phyloP scores from a whole-genome alignment of 1,140 invertebrate species.

The Ceratina japonica region DNA sequence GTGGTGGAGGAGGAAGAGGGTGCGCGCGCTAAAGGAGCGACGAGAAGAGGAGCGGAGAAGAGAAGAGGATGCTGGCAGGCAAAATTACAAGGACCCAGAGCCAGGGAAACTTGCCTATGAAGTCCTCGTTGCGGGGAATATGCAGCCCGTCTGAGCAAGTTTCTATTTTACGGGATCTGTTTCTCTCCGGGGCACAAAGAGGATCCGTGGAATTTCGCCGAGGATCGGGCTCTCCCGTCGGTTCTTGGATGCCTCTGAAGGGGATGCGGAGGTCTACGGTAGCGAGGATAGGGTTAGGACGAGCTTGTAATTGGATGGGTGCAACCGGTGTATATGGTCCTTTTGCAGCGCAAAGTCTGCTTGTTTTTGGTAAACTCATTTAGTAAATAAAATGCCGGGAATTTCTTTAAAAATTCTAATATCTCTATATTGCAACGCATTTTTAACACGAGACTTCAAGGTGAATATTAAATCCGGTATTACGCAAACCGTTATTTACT shows the following conservation, averaged over 20 bases:
- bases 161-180: conserved; percentile 52
- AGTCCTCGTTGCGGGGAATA: conserved; percentile 49
- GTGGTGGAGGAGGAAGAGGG: no score
- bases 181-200: conserved; percentile 39
- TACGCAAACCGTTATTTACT: no score
- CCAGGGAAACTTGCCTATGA: conserved; percentile 37
- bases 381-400: not conserved
- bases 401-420: not conserved
- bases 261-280: not conserved
- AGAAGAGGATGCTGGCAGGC: conserved; percentile 61
- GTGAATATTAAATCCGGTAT: no score
- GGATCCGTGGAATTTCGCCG: conserved; percentile 43
- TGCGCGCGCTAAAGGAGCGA: conserved; percentile 50
- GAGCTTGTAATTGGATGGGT: not conserved
- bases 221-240: conserved; percentile 9
- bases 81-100: conserved; percentile 54
- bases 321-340: not conserved
- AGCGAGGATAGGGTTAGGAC: not conserved
- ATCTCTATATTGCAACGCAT: no score
- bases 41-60: conserved; percentile 14
- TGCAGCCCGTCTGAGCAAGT: conserved; percentile 44
- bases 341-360: not conserved
- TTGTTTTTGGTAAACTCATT: not conserved
- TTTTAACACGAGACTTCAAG: no score
- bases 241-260: not conserved